Conservation (phyloP, 2,888 invertebrate genomes). For the Bugula neritina region DNA sequence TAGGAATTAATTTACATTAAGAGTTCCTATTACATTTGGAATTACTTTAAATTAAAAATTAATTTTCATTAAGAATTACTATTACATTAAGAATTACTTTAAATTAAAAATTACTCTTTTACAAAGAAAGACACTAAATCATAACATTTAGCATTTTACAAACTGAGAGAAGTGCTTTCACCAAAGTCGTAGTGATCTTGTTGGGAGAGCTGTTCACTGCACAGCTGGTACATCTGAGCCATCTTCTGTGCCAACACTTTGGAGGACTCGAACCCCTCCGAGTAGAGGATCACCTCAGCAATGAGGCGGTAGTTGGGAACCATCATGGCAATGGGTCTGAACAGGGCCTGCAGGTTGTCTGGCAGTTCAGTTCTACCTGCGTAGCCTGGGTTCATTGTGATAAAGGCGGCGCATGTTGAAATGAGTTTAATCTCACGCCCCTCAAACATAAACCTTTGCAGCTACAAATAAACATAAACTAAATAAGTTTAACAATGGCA, state of each 20-base stretch:
- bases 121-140: too few relatives aligned
- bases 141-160: too few relatives aligned
- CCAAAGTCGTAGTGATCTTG: constrained; percentile 83
- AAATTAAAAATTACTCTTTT: too few relatives aligned
- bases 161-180: too few relatives aligned
- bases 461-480: constrained; percentile 33
- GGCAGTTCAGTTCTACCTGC: constrained; percentile 82
- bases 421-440: constrained; percentile 78
- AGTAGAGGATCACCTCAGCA: constrained; percentile 86
- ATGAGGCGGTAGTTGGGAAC: constrained; percentile 75
- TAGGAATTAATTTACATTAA: too few relatives aligned
- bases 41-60: too few relatives aligned
- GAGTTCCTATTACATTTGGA: too few relatives aligned
- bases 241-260: constrained; percentile 80
- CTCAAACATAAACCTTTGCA: constrained; percentile 75
- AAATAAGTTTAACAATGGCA: neutral
- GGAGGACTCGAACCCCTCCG: constrained; percentile 84
- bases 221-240: constrained; percentile 86
- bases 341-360: constrained; percentile 78
- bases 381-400: constrained; percentile 89
- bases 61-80: too few relatives aligned
- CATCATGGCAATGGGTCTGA: constrained; percentile 85
- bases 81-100: too few relatives aligned
- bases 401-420: constrained; percentile 74
- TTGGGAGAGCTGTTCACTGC: constrained; percentile 82